Percentiles rank a stretch among this genome's conserved stretches.
phyloP scores from a whole-genome alignment of 2,888 invertebrate genomes.

The Synanthedon vespiformis region DNA sequence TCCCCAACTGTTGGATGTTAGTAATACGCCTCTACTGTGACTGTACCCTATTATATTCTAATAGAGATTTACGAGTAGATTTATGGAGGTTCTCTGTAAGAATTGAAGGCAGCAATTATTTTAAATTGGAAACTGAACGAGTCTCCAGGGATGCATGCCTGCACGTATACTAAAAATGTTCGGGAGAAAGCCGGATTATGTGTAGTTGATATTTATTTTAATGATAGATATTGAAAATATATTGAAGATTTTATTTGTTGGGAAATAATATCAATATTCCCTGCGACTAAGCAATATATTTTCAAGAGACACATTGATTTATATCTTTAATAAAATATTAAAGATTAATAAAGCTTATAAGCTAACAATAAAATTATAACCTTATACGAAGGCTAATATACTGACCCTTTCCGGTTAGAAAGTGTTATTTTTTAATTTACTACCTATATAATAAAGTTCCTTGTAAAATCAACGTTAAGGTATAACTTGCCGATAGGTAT shows the following conservation, averaged over 20 bases:
- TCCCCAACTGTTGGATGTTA: no score
- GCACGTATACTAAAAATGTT: not conserved
- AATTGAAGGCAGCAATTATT: slow-evolving; percentile 37
- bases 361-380: no score
- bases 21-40: not conserved
- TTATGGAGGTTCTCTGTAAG: slow-evolving; percentile 24
- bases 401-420: no score
- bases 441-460: no score
- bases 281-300: no score
- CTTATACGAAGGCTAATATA: no score
- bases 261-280: not conserved
- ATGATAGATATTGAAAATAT: slow-evolving; percentile 5
- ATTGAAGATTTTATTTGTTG: not conserved
- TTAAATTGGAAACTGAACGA: slow-evolving; percentile 23
- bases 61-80: slow-evolving; percentile 55
- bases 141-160: not conserved
- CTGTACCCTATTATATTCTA: slow-evolving; percentile 24
- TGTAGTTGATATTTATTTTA: slow-evolving; percentile 23
- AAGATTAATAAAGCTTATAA: no score
- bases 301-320: no score
- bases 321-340: no score
- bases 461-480: no score
- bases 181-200: slow-evolving; percentile 32
- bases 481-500: no score
- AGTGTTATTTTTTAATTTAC: no score